A percentile compares a stretch with the other conserved stretches of the same genome.
phyloP scores from a whole-genome alignment of 2,113 vertebrate species.

The Dryoscopus gambensis region DNA sequence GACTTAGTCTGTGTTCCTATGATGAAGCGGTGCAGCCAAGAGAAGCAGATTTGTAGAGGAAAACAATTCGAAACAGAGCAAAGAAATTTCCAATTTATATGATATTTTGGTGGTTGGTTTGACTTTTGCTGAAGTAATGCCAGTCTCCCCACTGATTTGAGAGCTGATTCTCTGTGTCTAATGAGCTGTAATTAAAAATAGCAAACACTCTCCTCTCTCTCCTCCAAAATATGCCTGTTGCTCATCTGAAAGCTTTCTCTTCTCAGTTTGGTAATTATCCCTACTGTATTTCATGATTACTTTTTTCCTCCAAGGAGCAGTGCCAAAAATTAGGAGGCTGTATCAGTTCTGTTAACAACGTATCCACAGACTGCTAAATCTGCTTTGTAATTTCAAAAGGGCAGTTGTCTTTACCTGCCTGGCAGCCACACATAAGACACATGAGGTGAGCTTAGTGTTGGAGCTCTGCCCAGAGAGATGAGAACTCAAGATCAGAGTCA shows the following conservation, averaged over 20 bases:
- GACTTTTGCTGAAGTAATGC: slow-evolving; percentile 1
- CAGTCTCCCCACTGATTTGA: not conserved
- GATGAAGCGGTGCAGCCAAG: not conserved
- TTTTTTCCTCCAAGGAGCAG: not conserved
- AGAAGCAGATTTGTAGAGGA: not conserved
- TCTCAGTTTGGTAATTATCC: slow-evolving; percentile 24
- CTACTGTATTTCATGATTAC: not conserved
- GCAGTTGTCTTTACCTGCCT: not conserved
- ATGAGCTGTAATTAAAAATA: slow-evolving; percentile 26
- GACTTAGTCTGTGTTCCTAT: not conserved
- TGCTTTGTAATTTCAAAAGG: not conserved
- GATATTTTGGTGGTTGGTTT: not conserved
- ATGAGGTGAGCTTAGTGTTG: not conserved
- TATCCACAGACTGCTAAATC: not conserved
- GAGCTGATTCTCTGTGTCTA: not conserved
- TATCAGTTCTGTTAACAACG: not conserved
- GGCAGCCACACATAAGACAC: not conserved
- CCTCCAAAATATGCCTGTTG: not conserved
- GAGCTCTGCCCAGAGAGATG: not conserved
- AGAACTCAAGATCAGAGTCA: not conserved
- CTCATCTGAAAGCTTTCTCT: not conserved
- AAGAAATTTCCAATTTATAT: not conserved
- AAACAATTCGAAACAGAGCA: slow-evolving; percentile 5
- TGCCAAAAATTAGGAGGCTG: not conserved
- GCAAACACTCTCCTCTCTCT: not conserved